Conservation (phyloP, 2,797 vertebrate genomes). For the Potorous gilbertii region DNA sequence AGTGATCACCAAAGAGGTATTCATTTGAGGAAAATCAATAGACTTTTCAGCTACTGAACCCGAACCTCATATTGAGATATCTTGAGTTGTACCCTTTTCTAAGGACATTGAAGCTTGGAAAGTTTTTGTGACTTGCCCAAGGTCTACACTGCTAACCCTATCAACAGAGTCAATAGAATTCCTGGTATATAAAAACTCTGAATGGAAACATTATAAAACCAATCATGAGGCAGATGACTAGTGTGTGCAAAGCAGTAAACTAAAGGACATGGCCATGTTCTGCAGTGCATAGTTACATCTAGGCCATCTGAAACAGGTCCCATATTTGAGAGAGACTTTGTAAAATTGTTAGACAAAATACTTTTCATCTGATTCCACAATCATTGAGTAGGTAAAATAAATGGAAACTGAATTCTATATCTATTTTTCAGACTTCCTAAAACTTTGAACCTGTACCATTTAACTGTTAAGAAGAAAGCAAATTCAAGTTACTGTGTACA, state of each 20-base stretch:
- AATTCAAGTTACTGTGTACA: too few relatives aligned
- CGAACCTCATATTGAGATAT: conserved; percentile 82
- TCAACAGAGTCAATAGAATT: conserved; percentile 94
- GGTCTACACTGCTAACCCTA: conserved; percentile 92
- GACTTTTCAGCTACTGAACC: conserved; percentile 89
- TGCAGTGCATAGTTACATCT: conserved; percentile 88
- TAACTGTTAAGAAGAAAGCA: conserved; percentile 23
- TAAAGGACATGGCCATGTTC: conserved; percentile 97
- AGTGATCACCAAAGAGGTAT: conserved; percentile 94
- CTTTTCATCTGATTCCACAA: conserved; percentile 34
- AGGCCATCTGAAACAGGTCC: background rate
- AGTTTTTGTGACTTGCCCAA: conserved; percentile 52
- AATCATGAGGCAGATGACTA: conserved; percentile 97
- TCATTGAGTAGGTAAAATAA: conserved; percentile 59
- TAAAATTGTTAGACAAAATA: conserved; percentile 61
- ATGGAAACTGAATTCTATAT: conserved; percentile 52
- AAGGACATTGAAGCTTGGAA: too few relatives aligned
- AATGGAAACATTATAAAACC: conserved; percentile 96
- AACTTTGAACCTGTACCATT: conserved; percentile 32
- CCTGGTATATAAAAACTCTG: conserved; percentile 97
- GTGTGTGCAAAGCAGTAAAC: conserved; percentile 97
- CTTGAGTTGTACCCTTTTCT: conserved; percentile 87
- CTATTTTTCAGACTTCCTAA: conserved; percentile 60
- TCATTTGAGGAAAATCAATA: conserved; percentile 96
- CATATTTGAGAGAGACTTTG: conserved; percentile 52